Percentiles rank a stretch among this genome's conserved stretches.
Evolutionary conservation across 2,113 vertebrate genomes (phyloP).

Genomic region (Calonectris borealis): DNA sequence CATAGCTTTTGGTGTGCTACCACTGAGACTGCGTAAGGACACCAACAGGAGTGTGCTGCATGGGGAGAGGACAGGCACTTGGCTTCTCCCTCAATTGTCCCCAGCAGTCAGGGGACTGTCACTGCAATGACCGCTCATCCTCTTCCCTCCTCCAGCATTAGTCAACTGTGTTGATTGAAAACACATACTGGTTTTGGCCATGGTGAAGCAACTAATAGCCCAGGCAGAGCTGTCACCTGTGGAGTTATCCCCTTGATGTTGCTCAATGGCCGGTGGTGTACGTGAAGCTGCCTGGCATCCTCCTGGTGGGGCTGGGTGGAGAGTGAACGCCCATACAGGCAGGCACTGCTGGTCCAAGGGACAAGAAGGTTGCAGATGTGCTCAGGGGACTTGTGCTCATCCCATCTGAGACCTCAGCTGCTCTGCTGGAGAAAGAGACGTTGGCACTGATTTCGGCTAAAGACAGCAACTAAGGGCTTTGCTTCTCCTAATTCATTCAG

Average conservation of each 20-base stretch:
- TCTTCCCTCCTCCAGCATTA: neutral
- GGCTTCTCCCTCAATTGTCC: neutral
- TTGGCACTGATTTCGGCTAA: neutral
- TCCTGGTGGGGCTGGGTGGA: neutral
- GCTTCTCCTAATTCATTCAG: neutral
- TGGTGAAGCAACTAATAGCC: neutral
- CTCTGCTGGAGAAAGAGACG: neutral
- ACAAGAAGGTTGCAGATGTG: neutral
- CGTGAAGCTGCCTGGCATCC: rapidly evolving
- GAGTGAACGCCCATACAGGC: rapidly evolving
- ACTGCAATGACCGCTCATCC: neutral
- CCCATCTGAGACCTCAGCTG: neutral
- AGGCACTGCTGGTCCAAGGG: neutral
- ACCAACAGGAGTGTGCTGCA: neutral
- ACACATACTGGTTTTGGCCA: neutral
- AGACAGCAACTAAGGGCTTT: neutral
- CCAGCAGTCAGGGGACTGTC: too few species aligned
- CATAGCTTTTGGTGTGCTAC: neutral
- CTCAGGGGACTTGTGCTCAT: neutral
- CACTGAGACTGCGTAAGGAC: neutral
- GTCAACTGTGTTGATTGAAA: neutral
- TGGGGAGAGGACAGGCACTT: neutral
- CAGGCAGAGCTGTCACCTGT: neutral
- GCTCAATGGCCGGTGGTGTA: rapidly evolving
- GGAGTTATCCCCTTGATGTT: neutral